Percentiles rank a stretch among this genome's conserved stretches.
phyloP scores from a whole-genome alignment of 2,888 invertebrate species.

The Zelleria hepariella region DNA sequence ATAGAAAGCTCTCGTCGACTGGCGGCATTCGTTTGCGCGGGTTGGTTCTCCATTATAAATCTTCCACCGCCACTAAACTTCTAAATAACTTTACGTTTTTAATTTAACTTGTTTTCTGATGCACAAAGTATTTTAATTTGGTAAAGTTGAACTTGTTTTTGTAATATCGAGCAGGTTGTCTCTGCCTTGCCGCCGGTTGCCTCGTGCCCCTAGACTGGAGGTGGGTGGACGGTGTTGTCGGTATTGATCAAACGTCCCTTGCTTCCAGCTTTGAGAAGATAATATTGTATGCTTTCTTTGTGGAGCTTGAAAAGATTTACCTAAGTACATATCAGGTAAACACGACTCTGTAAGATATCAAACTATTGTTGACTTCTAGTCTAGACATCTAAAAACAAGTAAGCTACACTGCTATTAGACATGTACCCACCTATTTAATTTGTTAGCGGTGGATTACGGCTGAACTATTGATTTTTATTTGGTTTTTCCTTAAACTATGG shows the following conservation, averaged over 20 bases:
- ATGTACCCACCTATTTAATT: too few relatives aligned
- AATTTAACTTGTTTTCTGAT: background rate
- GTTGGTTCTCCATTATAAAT: slow-evolving; percentile 5
- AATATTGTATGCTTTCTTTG: background rate
- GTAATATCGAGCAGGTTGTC: background rate
- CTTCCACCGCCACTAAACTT: too few relatives aligned
- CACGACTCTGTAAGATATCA: too few relatives aligned
- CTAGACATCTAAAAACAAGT: too few relatives aligned
- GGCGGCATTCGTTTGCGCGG: background rate
- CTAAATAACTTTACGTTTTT: background rate
- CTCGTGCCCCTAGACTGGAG: background rate
- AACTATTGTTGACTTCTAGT: too few relatives aligned
- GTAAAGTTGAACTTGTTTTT: background rate
- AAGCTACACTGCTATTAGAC: too few relatives aligned
- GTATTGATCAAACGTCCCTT: background rate
- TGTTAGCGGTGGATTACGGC: too few relatives aligned
- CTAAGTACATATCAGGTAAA: too few relatives aligned
- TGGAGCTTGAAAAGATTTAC: background rate
- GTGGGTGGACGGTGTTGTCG: background rate
- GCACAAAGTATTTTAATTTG: background rate
- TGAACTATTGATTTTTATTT: too few relatives aligned
- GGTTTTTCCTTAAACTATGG: too few relatives aligned
- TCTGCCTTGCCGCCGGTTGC: background rate
- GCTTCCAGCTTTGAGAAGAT: background rate
- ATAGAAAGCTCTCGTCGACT: slow-evolving; percentile 38